Evolutionary conservation across 2,113 vertebrate genomes (phyloP).

Genomic region (Anhinga rufa): DNA sequence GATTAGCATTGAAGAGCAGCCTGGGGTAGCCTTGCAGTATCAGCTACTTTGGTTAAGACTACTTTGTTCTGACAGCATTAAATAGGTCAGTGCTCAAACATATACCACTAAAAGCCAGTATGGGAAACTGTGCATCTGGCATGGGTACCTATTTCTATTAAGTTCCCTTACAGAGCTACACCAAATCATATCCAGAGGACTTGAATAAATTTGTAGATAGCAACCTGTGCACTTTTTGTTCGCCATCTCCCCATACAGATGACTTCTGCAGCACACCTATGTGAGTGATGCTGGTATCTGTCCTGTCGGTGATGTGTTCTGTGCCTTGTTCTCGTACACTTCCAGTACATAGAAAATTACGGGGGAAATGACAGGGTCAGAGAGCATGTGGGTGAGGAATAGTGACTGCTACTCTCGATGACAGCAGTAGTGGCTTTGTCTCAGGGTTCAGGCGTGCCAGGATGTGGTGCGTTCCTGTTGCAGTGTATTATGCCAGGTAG

Average conservation of each 20-base stretch:
- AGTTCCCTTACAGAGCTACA: accelerated
- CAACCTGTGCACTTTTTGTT: not conserved
- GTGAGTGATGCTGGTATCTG: not conserved
- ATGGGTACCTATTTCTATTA: accelerated
- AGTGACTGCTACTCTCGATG: not conserved
- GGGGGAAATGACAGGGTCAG: not conserved
- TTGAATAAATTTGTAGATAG: accelerated
- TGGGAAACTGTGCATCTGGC: not conserved
- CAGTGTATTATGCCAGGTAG: not conserved
- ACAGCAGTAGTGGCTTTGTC: not conserved
- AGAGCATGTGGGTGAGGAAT: not conserved
- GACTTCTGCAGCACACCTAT: not conserved
- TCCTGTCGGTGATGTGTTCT: not conserved
- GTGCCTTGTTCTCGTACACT: not conserved
- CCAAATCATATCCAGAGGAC: not conserved
- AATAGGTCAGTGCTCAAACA: not conserved
- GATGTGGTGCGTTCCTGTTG: not conserved
- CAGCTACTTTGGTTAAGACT: not conserved
- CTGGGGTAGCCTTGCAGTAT: not conserved
- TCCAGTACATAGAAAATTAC: not conserved
- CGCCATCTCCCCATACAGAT: not conserved
- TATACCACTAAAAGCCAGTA: not conserved
- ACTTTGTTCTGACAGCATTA: not conserved
- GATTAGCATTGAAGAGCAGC: not conserved
- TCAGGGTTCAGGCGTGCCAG: not conserved